Percentiles rank a stretch among this genome's conserved stretches.
phyloP scores from a whole-genome alignment of 92 coral and sea anemone species.

The Diadumene lineata region DNA sequence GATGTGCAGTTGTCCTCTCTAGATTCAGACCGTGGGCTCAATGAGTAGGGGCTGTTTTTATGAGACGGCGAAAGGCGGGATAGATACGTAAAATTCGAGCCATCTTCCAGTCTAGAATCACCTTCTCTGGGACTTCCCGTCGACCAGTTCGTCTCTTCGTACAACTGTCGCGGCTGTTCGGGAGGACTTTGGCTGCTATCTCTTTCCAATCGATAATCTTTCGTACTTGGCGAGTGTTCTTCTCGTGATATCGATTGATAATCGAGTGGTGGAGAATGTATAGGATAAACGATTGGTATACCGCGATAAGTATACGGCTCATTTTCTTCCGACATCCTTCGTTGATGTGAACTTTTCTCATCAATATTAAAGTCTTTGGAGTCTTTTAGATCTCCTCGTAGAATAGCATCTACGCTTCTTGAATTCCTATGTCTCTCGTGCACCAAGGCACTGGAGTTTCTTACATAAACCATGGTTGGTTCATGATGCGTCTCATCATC shows the following conservation, averaged over 20 bases:
- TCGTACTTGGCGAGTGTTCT: slow-evolving; percentile 35
- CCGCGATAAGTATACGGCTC: slow-evolving; percentile 26
- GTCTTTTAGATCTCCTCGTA: not conserved
- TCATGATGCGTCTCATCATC: slow-evolving; percentile 10
- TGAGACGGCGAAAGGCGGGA: slow-evolving; percentile 14
- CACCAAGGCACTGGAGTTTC: not conserved
- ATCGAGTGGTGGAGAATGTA: slow-evolving; percentile 28
- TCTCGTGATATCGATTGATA: slow-evolving; percentile 29
- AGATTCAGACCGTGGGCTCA: slow-evolving; percentile 10
- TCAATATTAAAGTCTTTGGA: not conserved
- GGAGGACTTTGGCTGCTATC: slow-evolving; percentile 19
- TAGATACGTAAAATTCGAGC: not conserved
- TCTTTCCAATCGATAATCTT: slow-evolving; percentile 38
- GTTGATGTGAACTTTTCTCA: slow-evolving; percentile 1
- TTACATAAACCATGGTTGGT: not conserved
- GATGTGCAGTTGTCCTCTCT: not conserved
- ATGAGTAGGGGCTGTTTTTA: slow-evolving; percentile 11
- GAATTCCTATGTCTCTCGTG: not conserved
- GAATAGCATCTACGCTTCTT: not conserved
- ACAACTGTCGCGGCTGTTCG: slow-evolving; percentile 20
- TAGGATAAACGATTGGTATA: slow-evolving; percentile 42
- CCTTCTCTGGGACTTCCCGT: not conserved
- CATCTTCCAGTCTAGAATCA: slow-evolving; percentile 10
- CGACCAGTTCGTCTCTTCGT: slow-evolving; percentile 31
- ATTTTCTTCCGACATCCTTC: slow-evolving; percentile 8